Evolutionary conservation across 2,888 invertebrate genomes (phyloP), one percentile per base, ranked within the genome.

Genomic region (Ophion obscuratus): DNA sequence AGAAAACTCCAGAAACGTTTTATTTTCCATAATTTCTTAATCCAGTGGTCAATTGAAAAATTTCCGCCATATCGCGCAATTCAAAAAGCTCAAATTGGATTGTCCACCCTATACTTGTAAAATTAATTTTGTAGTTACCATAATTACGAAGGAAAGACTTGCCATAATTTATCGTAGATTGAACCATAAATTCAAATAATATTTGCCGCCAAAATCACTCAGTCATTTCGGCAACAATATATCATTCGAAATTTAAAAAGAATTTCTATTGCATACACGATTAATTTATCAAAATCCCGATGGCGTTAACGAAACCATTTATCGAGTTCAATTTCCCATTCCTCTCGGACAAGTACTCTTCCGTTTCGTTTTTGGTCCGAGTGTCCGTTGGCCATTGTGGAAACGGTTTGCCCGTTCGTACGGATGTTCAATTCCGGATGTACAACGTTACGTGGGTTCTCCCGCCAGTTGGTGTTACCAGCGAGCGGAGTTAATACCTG

Each of bases 291-390:
- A 75, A 80, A 83, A 73, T 62, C 75, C 83, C 14, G 36, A 40
- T 76, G 81, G 83, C 76, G 76, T 83, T 87, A 91, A 87, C 90
- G 88, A 88, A 90, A 85, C 82, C 88, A 90, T 91, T 91, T 88
- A 82, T 84, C 73, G 79, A 84, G 86, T 89, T 88, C 88, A 89
- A 91, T 90, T 91, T 81, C 87, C 87, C 87, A 82, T 89, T 70
- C 84, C 82, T 47, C 53, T 20, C 36, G 36, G 27, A 31, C 62
- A 68, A 68, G 17, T 53, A 53, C 53, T 81, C 70, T 59, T 74
- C 68, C 68, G 68, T 78, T 14, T 68, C 71, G 73, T 44, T 84
- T 83, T 83, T 83, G 67, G 70, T 86, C 68, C 68, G 61, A 82
- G 61, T 81, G 83, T 83, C 76, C 84, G 85, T 87, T 31, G 24